Evolutionary conservation across 2,888 invertebrate species (phyloP), one percentile per base, ranked within the genome.

Genomic region (Galerucella nymphaeae): DNA sequence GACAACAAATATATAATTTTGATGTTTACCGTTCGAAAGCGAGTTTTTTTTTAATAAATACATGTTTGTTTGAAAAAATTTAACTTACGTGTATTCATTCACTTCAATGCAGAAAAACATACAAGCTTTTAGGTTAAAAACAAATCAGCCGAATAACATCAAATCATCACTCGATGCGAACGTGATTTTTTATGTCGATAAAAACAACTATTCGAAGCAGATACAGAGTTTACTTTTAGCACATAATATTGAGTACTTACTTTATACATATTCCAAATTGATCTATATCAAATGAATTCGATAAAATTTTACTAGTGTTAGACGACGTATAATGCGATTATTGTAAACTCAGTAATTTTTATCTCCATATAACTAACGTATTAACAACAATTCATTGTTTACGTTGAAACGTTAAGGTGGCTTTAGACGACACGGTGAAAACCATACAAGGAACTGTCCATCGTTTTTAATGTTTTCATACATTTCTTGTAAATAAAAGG

Each of bases 101-200:
- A 18, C 53, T 18, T 11, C 16, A 53, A 53, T 10, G 10, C 9
- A 53, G 1, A 53, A 16, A 53, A 53, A 53, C 16, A 18, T 16
- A 53, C 10, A 10, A 53, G 18, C 9, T 53, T 16, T 53, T 10
- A 53, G 53, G 53, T 53, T 53, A 53, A 11, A 53, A 18, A 53
- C 18, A 18, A 9, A 50, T 50, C n/a, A 8, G 4, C 18, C 10
- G 1, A 18, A 16, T 18, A 16, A 53, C 16, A 53, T 53, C 53
- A 53, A 53, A 50, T n/a, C 5, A 50, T 16, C 53, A 53, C 53
- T 53, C 53, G 53, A 2, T 53, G 18, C 2, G 2, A 53, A 53
- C 53, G 53, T 53, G 53, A 53, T 53, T 18, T 50, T 53, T 16
- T 16, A 18, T 53, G 18, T 53, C n/a, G 53, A 53, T 53, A 18